phyloP scores from a whole-genome alignment of 2,797 vertebrate genomes.

The Phataginus tricuspis region DNA sequence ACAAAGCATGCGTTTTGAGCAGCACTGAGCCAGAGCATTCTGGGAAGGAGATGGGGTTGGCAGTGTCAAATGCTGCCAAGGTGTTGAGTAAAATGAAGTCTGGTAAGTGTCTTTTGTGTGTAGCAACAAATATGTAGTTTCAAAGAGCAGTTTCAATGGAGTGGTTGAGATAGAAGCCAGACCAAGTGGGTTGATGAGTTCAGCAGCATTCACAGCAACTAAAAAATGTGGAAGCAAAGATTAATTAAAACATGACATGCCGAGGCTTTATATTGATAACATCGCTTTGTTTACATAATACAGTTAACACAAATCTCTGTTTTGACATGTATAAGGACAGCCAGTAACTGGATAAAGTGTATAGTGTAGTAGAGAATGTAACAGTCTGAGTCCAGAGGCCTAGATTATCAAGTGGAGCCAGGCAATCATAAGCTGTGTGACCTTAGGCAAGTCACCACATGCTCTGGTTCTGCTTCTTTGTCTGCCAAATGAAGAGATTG shows the following conservation, averaged over 20 bases:
- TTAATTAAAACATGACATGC: neutral
- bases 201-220: neutral
- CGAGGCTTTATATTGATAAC: neutral
- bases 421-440: neutral
- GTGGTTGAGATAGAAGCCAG: constrained; percentile 58
- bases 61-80: constrained; percentile 1
- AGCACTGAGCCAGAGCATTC: neutral
- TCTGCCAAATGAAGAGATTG: neutral
- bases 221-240: neutral
- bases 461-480: neutral
- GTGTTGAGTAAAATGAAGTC: constrained; percentile 54
- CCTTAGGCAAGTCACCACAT: neutral
- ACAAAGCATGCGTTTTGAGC: neutral
- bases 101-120: constrained; percentile 33
- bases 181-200: neutral
- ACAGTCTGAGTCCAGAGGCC: neutral
- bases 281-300: neutral
- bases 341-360: neutral
- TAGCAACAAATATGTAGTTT: constrained; percentile 35
- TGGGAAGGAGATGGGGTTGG: neutral
- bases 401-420: neutral
- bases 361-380: neutral
- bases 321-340: neutral
- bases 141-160: constrained; percentile 15
- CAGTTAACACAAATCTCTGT: constrained; percentile 17